Evolutionary conservation across 2,888 invertebrate species (phyloP).

Genomic region (Polietes domitor): DNA sequence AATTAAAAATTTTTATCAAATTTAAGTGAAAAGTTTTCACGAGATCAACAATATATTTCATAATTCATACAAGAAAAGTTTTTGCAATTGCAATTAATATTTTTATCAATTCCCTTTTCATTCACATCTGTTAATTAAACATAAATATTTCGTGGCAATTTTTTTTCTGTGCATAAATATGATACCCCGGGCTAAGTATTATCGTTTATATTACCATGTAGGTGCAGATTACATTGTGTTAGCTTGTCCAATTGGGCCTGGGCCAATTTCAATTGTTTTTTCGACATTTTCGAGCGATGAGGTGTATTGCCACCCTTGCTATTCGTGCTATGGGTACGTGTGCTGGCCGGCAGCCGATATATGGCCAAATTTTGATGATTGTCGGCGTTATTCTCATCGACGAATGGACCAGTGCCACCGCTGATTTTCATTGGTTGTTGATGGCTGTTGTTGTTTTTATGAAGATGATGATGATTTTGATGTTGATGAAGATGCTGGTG

Average conservation of each 20-base stretch:
- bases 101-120: too few relatives aligned
- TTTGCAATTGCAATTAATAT: too few relatives aligned
- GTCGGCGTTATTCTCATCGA: conserved; percentile 71
- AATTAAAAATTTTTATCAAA: too few relatives aligned
- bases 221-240: conserved; percentile 90
- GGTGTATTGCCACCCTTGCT: conserved; percentile 74
- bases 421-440: conserved; percentile 67
- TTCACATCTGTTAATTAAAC: too few relatives aligned
- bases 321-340: conserved; percentile 63
- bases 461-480: conserved; percentile 12
- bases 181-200: too few relatives aligned
- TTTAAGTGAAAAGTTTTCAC: too few relatives aligned
- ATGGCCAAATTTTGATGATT: conserved; percentile 73
- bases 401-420: conserved; percentile 48
- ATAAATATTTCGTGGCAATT: too few relatives aligned
- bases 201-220: conserved; percentile 86
- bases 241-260: conserved; percentile 88
- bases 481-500: conserved; percentile 65
- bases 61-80: too few relatives aligned
- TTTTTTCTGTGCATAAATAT: too few relatives aligned
- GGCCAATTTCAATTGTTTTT: conserved; percentile 86
- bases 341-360: conserved; percentile 72
- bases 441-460: not conserved
- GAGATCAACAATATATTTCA: too few relatives aligned
- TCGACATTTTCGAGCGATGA: conserved; percentile 82